These are phyloP conservation scores for Argopecten irradians DNA, from an alignment of 1,140 invertebrate genomes.

Conservation along the genomic window DNA sequence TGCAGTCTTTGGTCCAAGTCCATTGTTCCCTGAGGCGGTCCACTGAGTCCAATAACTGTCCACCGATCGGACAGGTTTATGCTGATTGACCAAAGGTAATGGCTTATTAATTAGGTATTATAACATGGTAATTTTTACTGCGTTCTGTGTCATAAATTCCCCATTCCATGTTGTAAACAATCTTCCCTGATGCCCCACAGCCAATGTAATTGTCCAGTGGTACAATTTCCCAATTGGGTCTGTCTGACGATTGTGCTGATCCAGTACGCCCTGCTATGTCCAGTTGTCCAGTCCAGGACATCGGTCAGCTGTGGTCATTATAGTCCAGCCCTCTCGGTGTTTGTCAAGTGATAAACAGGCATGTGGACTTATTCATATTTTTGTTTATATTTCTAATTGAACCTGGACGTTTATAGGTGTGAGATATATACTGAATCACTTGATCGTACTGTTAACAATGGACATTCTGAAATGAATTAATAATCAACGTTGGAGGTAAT, in stretches of 20 bases:
- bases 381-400: background rate
- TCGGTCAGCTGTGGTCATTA: background rate
- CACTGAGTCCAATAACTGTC: background rate
- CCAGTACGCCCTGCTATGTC: background rate
- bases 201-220: background rate
- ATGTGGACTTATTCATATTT: background rate
- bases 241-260: background rate
- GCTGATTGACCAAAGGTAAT: background rate
- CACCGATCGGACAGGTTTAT: background rate
- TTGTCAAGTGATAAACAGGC: background rate
- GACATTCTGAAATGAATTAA: too few relatives aligned
- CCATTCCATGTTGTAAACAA: background rate
- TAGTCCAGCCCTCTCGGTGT: background rate
- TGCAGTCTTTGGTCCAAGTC: background rate
- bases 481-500: too few relatives aligned
- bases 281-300: background rate
- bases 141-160: background rate
- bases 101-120: conserved; percentile 2
- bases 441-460: too few relatives aligned
- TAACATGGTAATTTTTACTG: background rate
- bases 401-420: background rate
- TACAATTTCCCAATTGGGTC: background rate
- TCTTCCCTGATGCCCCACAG: background rate
- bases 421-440: background rate
- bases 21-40: background rate